These are phyloP conservation scores for Synanthedon andrenaeformis DNA, from an alignment of 2,888 invertebrate species.

Conservation along the genomic window DNA sequence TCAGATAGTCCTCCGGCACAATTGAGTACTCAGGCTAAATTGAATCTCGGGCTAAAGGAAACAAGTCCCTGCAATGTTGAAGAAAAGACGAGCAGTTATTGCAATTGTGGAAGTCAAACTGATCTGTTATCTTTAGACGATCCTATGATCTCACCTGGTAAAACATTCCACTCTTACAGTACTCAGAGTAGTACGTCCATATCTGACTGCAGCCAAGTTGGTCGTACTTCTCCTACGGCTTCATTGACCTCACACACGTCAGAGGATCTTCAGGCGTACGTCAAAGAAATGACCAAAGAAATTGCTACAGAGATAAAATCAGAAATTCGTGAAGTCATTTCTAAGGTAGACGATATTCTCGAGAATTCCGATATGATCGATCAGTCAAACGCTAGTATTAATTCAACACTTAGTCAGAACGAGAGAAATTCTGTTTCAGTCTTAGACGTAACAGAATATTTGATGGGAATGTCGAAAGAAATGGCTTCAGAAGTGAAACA, in stretches of 20 bases:
- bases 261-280: conserved; percentile 79
- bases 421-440: conserved; percentile 79
- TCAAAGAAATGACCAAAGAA: conserved; percentile 82
- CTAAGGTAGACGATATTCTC: conserved; percentile 81
- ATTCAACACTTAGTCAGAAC: conserved; percentile 71
- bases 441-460: conserved; percentile 80
- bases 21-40: conserved; percentile 73
- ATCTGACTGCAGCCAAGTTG: conserved; percentile 68
- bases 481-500: conserved; percentile 85
- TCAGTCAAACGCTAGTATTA: conserved; percentile 57
- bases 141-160: conserved; percentile 55
- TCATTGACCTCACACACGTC: conserved; percentile 67
- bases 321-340: conserved; percentile 84
- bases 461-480: conserved; percentile 82
- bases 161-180: conserved; percentile 49
- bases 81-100: conserved; percentile 60
- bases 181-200: conserved; percentile 61
- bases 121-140: conserved; percentile 76
- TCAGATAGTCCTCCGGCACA: conserved; percentile 65
- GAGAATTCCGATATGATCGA: conserved; percentile 76
- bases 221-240: conserved; percentile 66
- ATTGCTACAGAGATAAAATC: conserved; percentile 85
- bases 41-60: conserved; percentile 73
- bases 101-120: conserved; percentile 81
- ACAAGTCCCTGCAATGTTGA: conserved; percentile 48